Conservation (phyloP, 2,888 invertebrate genomes). For the Drosophila histrio region DNA sequence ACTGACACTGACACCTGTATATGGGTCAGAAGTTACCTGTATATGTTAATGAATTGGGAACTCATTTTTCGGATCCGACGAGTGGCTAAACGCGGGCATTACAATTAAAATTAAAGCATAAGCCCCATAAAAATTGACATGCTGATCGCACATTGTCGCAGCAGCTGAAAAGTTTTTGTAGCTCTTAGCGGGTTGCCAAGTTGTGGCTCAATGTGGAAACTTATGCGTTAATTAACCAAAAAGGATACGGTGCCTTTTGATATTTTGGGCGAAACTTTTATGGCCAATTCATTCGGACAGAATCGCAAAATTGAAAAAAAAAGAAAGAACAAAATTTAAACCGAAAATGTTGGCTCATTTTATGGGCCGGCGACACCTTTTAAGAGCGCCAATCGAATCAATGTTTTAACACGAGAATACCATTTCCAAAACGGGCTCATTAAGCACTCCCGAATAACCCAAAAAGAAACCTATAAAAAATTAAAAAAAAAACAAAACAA, state of each 20-base stretch:
- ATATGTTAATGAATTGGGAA: conserved; percentile 63
- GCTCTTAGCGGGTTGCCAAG: conserved; percentile 22
- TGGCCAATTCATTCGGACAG: conserved; percentile 36
- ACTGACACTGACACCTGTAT: conserved; percentile 16
- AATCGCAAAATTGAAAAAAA: conserved; percentile 10
- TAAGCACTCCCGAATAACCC: conserved; percentile 64
- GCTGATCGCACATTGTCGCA: conserved; percentile 47
- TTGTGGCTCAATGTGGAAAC: not conserved
- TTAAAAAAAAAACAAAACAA: conserved; percentile 19
- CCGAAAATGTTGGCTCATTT: conserved; percentile 45
- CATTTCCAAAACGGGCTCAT: conserved; percentile 76
- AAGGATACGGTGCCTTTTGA: conserved; percentile 74
- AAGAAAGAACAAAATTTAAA: conserved; percentile 1
- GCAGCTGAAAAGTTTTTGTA: conserved; percentile 63
- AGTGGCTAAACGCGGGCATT: conserved; percentile 56
- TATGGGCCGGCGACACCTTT: conserved; percentile 74
- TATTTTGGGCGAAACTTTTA: conserved; percentile 66
- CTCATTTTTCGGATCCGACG: conserved; percentile 28
- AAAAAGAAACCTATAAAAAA: conserved; percentile 14
- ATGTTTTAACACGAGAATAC: conserved; percentile 79
- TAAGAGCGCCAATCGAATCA: conserved; percentile 80
- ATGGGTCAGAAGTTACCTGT: conserved; percentile 16
- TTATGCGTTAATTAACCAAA: conserved; percentile 65
- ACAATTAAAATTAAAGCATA: conserved; percentile 60
- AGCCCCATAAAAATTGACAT: conserved; percentile 58